phyloP scores from a whole-genome alignment of 2,888 invertebrate genomes.

The Drosophila longiperda region DNA sequence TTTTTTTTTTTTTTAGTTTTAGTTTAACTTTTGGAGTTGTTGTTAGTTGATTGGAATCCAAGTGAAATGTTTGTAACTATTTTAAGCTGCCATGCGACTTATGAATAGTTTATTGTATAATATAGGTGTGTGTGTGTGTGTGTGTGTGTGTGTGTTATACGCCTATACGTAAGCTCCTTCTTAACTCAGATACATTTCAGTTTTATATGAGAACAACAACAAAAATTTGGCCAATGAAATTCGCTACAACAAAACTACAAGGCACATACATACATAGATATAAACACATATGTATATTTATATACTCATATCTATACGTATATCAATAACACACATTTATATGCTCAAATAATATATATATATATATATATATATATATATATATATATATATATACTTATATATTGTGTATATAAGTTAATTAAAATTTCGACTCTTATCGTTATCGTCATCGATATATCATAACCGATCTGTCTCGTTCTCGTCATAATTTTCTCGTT shows the following conservation, averaged over 20 bases:
- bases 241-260: slow-evolving; percentile 62
- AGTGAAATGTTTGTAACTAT: slow-evolving; percentile 54
- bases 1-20: slow-evolving; percentile 3
- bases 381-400: slow-evolving; percentile 1
- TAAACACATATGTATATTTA: slow-evolving; percentile 8
- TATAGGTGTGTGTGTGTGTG: slow-evolving; percentile 7
- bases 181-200: slow-evolving; percentile 10
- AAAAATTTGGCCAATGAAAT: slow-evolving; percentile 60
- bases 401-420: slow-evolving; percentile 11
- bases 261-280: slow-evolving; percentile 38
- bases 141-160: slow-evolving; percentile 6
- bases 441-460: slow-evolving; percentile 15
- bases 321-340: slow-evolving; percentile 28
- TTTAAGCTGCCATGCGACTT: slow-evolving; percentile 63
- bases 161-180: slow-evolving; percentile 19
- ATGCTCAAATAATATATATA: not conserved
- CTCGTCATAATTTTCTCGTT: slow-evolving; percentile 25
- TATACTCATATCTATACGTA: slow-evolving; percentile 22
- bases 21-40: slow-evolving; percentile 16
- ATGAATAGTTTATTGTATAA: slow-evolving; percentile 23
- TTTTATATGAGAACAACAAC: slow-evolving; percentile 33
- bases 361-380: slow-evolving; percentile 9
- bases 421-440: slow-evolving; percentile 36
- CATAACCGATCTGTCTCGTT: slow-evolving; percentile 12
- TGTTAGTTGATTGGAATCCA: slow-evolving; percentile 63